phyloP scores from a whole-genome alignment of 2,797 vertebrate species.

The Sebastiscus tertius region DNA sequence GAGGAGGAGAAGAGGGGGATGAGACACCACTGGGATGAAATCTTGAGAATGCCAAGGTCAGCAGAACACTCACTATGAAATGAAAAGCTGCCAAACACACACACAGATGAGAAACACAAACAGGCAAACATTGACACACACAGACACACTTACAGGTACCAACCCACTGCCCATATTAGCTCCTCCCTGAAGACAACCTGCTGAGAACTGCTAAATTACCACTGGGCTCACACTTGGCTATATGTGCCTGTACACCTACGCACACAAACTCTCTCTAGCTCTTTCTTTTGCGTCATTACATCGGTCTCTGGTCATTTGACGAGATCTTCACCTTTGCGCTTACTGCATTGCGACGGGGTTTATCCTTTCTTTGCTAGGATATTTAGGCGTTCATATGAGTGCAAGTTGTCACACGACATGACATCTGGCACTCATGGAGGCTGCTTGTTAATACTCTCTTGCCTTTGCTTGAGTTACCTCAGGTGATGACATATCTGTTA shows the following conservation, averaged over 20 bases:
- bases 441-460: background rate
- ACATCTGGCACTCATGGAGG: background rate
- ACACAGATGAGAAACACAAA: conserved; percentile 4
- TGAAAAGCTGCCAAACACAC: conserved; percentile 48
- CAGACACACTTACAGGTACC: background rate
- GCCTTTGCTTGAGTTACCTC: background rate
- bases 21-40: conserved; percentile 60
- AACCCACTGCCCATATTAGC: conserved; percentile 40
- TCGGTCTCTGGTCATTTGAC: conserved; percentile 9
- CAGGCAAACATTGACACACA: background rate
- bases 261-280: background rate
- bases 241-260: conserved; percentile 7
- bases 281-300: conserved; percentile 8
- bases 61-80: conserved; percentile 65
- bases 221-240: conserved; percentile 29
- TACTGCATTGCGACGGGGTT: background rate
- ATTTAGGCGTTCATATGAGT: background rate
- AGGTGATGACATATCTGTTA: background rate
- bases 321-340: conserved; percentile 1
- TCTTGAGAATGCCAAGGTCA: conserved; percentile 72
- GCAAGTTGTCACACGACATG: background rate
- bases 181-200: conserved; percentile 63
- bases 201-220: conserved; percentile 67
- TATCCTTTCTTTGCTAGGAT: background rate
- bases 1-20: conserved; percentile 40